These are phyloP conservation scores for Aelia acuminata DNA, from an alignment of 2,888 invertebrate genomes.

Conservation along the genomic window DNA sequence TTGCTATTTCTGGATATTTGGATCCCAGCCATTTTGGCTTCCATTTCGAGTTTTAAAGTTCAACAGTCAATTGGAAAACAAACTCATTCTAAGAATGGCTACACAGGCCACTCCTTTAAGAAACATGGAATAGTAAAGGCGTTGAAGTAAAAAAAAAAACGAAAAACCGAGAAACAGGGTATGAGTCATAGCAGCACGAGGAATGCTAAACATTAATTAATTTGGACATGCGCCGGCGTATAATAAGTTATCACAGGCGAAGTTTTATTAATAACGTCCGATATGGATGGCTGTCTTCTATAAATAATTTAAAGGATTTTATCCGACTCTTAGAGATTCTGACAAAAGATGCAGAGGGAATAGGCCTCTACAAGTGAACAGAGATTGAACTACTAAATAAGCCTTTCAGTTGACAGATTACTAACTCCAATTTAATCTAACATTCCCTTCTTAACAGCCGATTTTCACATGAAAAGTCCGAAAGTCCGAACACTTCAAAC, in stretches of 20 bases:
- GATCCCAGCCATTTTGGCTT: conserved; percentile 19
- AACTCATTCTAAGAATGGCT: conserved; percentile 15
- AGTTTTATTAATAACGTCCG: background rate
- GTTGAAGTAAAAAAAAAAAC: background rate
- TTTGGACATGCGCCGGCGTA: background rate
- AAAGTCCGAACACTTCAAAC: too few relatives aligned
- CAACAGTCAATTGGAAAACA: conserved; percentile 44
- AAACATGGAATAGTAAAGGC: conserved; percentile 3
- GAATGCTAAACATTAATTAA: background rate
- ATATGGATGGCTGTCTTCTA: background rate
- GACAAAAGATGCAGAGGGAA: too few relatives aligned
- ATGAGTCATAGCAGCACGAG: background rate
- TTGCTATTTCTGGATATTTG: conserved; percentile 16
- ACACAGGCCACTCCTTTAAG: background rate
- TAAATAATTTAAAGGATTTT: background rate
- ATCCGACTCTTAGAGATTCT: too few relatives aligned
- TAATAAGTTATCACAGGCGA: background rate
- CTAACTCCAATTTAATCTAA: too few relatives aligned
- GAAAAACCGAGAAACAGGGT: too few relatives aligned
- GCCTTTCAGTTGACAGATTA: too few relatives aligned
- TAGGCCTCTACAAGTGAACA: too few relatives aligned
- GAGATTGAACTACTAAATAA: too few relatives aligned
- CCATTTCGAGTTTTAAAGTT: conserved; percentile 20
- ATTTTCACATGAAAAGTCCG: too few relatives aligned
- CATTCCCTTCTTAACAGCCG: too few relatives aligned